Evolutionary conservation across 1,140 invertebrate species (phyloP).

Genomic region (Drosophila auraria): DNA sequence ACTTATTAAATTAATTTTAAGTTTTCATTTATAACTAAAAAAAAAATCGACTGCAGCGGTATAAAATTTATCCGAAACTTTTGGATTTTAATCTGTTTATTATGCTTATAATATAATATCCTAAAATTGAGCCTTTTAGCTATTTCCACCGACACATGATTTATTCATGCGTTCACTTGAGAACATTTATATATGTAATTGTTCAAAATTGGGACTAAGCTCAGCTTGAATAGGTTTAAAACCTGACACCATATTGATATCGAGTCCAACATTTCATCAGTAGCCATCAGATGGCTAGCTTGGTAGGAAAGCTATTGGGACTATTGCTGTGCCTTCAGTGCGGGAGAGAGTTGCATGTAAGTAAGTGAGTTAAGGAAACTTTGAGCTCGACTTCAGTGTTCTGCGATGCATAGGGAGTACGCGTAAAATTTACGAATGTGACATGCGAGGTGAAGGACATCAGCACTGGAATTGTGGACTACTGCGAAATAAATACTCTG

Average conservation of each 20-base stretch:
- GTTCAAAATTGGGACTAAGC: neutral
- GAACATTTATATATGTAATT: neutral
- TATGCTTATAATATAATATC: too few relatives aligned
- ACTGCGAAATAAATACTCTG: slow-evolving; percentile 25
- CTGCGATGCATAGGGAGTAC: neutral
- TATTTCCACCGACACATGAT: too few relatives aligned
- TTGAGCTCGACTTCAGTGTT: neutral
- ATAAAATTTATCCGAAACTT: too few relatives aligned
- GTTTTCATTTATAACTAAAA: too few relatives aligned
- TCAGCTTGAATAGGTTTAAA: neutral
- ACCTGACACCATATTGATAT: neutral
- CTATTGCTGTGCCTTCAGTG: neutral
- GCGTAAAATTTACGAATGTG: slow-evolving; percentile 38
- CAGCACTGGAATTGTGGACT: slow-evolving; percentile 4
- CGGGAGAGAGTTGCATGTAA: slow-evolving; percentile 10
- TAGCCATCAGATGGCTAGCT: slow-evolving; percentile 3
- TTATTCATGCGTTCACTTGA: slow-evolving; percentile 1
- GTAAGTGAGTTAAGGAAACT: neutral
- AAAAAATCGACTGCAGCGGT: too few relatives aligned
- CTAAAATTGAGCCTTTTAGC: too few relatives aligned
- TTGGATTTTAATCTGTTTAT: too few relatives aligned
- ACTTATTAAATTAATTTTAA: too few relatives aligned
- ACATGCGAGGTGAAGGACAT: slow-evolving; percentile 41
- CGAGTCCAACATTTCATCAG: neutral
- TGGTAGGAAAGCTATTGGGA: neutral